These are phyloP conservation scores for Stenoptilia bipunctidactyla DNA, from an alignment of 2,888 invertebrate genomes.

Conservation along the genomic window DNA sequence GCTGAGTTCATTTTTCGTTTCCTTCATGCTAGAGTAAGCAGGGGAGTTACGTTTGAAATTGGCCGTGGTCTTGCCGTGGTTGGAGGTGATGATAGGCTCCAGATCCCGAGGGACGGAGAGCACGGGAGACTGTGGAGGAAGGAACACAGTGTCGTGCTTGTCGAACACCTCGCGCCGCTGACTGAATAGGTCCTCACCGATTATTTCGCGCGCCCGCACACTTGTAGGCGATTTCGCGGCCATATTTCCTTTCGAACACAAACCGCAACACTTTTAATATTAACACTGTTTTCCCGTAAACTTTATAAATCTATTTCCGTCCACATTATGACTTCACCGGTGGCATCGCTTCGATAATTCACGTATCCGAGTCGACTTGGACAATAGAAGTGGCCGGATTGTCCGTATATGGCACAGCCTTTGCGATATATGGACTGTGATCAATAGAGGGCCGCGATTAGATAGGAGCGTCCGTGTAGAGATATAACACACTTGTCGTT, in stretches of 20 bases:
- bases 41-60: conserved; percentile 59
- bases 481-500: conserved; percentile 23
- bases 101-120: conserved; percentile 32
- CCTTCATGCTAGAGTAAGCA: conserved; percentile 60
- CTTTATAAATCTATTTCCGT: conserved; percentile 58
- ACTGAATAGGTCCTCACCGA: conserved; percentile 63
- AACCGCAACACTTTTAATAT: conserved; percentile 66
- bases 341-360: conserved; percentile 50
- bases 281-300: conserved; percentile 66
- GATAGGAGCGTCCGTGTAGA: conserved; percentile 52
- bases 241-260: conserved; percentile 66
- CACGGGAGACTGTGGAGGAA: conserved; percentile 48
- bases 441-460: conserved; percentile 64
- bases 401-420: conserved; percentile 60
- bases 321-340: conserved; percentile 68
- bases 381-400: conserved; percentile 60
- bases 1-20: conserved; percentile 39
- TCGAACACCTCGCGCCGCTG: conserved; percentile 65
- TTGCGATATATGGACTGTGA: conserved; percentile 60
- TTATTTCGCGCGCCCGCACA: conserved; percentile 62
- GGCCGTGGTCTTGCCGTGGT: conserved; percentile 55
- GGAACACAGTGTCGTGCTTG: conserved; percentile 61
- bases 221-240: conserved; percentile 62
- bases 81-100: conserved; percentile 52
- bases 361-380: conserved; percentile 57